Percentiles rank a stretch among this genome's conserved stretches.
Evolutionary conservation across 2,113 vertebrate species (phyloP).

Genomic region (Paracanthobrama guichenoti): DNA sequence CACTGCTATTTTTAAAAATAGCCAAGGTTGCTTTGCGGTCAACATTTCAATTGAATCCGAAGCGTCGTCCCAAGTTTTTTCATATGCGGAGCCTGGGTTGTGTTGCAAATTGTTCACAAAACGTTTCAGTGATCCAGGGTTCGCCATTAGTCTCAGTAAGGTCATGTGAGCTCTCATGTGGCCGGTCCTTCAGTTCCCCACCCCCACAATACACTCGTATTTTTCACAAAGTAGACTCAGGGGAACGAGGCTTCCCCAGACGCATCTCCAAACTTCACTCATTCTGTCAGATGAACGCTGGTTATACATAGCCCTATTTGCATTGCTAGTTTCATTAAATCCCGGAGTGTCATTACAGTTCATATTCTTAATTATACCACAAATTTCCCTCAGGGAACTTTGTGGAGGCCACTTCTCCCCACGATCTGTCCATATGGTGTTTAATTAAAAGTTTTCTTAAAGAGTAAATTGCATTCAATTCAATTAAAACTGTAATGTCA

Average conservation of each 20-base stretch:
- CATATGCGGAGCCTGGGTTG: not conserved
- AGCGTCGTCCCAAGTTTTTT: not conserved
- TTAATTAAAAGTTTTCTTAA: conserved; percentile 87
- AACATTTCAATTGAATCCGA: conserved; percentile 14
- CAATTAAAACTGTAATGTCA: conserved; percentile 84
- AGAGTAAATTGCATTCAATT: conserved; percentile 85
- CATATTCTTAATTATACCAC: conserved; percentile 84
- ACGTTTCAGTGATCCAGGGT: not conserved
- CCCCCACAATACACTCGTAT: conserved; percentile 48
- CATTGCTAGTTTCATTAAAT: conserved; percentile 80
- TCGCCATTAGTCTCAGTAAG: conserved; percentile 42
- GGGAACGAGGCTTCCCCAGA: conserved; percentile 62
- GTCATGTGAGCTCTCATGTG: conserved; percentile 47
- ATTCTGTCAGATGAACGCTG: conserved; percentile 72
- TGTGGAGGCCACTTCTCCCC: conserved; percentile 77
- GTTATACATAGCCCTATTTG: conserved; percentile 72
- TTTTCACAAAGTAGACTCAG: conserved; percentile 48
- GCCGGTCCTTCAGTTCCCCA: conserved; percentile 26
- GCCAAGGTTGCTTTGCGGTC: conserved; percentile 4
- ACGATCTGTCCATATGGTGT: conserved; percentile 82
- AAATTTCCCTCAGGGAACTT: conserved; percentile 79
- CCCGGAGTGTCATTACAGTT: conserved; percentile 82
- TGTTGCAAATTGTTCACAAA: conserved; percentile 7
- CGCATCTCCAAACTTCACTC: conserved; percentile 64
- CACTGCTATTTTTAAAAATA: conserved; percentile 3